Evolutionary conservation across 2,113 vertebrate species (phyloP), one percentile per base, ranked within the genome.

Genomic region (Casuarius casuarius): DNA sequence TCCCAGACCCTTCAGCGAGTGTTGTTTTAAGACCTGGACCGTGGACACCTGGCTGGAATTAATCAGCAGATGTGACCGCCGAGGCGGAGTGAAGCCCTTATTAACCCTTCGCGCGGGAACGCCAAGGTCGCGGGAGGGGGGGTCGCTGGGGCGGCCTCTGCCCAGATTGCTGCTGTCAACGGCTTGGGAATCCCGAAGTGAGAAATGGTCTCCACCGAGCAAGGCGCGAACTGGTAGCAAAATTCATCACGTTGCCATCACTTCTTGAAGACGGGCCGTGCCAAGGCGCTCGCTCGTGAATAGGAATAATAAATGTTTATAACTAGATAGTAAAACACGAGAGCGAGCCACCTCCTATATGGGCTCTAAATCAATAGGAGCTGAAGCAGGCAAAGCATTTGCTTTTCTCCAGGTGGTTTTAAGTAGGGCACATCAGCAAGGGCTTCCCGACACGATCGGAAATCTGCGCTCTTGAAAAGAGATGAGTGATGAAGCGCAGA

Each of bases 21-120:
- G 92, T 94, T 96, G 92, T 94, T 96, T 97, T 86, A 96, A 90
- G 88, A 72, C 76, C 96, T 78, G 91, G 72, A 35, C 68, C 21
- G 3, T 22, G 56, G 92, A 77, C 97, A 97, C 97, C 97, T 97
- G 97, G 89, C 92, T 90, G 95, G 95, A 56, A 92, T 97, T 92
- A 96, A 95, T 96, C 94, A 96, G 92, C 91, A 87, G 70, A 80
- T 63, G 89, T 67, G 71, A 85, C 23, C 5, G 8, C 1, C 2
- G 67, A 70, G 72, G 63, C 46, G 74, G 81, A 91, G 89, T 89
- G 68, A 54, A 72, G 84, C 66, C 86, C 77, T 87, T 23, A 70
- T 94, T 96, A 96, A 96, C 96, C 95, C 94, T 92, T 79, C 66
- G 15, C 77, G 40, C 48, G 1, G 52, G 94, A 62, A 13, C 3